Percentiles rank a stretch among this genome's conserved stretches.
Conservation (phyloP, 2,113 vertebrate species). For the Lipophrys pholis region DNA sequence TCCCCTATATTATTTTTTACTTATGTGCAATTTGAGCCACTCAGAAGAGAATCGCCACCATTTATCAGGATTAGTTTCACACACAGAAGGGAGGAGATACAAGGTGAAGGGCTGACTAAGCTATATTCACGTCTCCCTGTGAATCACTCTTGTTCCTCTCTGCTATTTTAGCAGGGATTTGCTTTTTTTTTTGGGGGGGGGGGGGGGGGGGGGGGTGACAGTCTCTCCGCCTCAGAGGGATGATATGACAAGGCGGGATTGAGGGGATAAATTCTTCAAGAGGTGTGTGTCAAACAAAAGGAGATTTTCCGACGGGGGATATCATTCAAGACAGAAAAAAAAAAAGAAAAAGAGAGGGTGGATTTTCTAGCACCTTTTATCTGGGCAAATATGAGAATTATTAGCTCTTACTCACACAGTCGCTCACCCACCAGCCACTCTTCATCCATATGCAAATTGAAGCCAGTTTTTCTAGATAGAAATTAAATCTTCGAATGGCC, state of each 20-base stretch:
- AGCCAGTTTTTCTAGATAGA: background rate
- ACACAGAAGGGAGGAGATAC: constrained; percentile 44
- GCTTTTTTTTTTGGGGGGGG: constrained; percentile 1
- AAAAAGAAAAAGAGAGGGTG: background rate
- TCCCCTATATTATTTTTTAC: constrained; percentile 18
- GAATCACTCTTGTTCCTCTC: constrained; percentile 26
- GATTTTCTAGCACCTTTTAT: constrained; percentile 28
- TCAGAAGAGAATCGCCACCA: constrained; percentile 12
- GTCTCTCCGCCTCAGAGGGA: constrained; percentile 20
- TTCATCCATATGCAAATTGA: constrained; percentile 22
- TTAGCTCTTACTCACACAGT: constrained; percentile 7
- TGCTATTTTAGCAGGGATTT: constrained; percentile 17
- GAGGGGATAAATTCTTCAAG: constrained; percentile 50
- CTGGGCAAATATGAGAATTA: constrained; percentile 31
- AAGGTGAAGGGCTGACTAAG: constrained; percentile 39
- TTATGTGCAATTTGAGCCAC: constrained; percentile 16
- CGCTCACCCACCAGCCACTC: constrained; percentile 6
- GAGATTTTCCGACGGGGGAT: constrained; percentile 26
- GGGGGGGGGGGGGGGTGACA: constrained; percentile 18
- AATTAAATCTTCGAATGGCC: background rate
- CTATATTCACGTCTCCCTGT: constrained; percentile 22
- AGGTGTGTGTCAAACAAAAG: constrained; percentile 50
- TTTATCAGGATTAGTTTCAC: constrained; percentile 48
- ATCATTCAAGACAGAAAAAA: constrained; percentile 29
- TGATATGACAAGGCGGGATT: constrained; percentile 37